These are phyloP conservation scores for Caiman crocodilus DNA, from an alignment of 2,797 vertebrate genomes.

Conservation along the genomic window DNA sequence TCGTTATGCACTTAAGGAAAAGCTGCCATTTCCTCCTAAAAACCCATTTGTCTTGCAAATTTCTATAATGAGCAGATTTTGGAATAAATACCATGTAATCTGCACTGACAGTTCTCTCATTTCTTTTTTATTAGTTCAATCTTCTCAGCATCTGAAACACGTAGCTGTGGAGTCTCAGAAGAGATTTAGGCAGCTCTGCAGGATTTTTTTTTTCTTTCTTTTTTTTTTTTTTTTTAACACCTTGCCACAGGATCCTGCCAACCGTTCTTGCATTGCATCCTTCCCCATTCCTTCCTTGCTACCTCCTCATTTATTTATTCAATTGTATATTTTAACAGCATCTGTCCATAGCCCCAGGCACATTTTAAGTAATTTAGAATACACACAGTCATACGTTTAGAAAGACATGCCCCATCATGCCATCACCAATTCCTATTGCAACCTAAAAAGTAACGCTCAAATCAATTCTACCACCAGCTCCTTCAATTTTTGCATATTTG, in stretches of 20 bases:
- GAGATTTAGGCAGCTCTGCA: constrained; percentile 73
- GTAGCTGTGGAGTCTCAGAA: constrained; percentile 67
- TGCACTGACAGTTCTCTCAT: constrained; percentile 82
- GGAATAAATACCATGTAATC: constrained; percentile 83
- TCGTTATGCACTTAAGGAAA: constrained; percentile 74
- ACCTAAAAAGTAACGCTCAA: not conserved
- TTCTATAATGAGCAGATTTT: constrained; percentile 83
- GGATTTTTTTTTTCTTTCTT: constrained; percentile 32
- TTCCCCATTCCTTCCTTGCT: not conserved
- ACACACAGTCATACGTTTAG: constrained; percentile 11
- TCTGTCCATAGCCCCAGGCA: constrained; percentile 60
- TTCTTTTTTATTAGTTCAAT: constrained; percentile 84
- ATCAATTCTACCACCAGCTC: not conserved
- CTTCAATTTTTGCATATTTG: rapidly evolving
- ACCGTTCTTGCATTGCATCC: constrained; percentile 13
- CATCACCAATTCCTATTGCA: not conserved
- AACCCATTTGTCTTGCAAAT: constrained; percentile 83
- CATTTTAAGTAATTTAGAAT: constrained; percentile 61
- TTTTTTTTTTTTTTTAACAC: constrained; percentile 45
- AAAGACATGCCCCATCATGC: not conserved
- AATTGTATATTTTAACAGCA: constrained; percentile 59
- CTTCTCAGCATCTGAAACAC: constrained; percentile 82
- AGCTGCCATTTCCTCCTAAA: constrained; percentile 76
- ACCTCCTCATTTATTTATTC: constrained; percentile 65
- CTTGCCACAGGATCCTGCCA: constrained; percentile 61